A percentile compares a stretch with the other conserved stretches of the same genome.
phyloP scores from a whole-genome alignment of 2,113 vertebrate genomes.

The Uria lomvia region DNA sequence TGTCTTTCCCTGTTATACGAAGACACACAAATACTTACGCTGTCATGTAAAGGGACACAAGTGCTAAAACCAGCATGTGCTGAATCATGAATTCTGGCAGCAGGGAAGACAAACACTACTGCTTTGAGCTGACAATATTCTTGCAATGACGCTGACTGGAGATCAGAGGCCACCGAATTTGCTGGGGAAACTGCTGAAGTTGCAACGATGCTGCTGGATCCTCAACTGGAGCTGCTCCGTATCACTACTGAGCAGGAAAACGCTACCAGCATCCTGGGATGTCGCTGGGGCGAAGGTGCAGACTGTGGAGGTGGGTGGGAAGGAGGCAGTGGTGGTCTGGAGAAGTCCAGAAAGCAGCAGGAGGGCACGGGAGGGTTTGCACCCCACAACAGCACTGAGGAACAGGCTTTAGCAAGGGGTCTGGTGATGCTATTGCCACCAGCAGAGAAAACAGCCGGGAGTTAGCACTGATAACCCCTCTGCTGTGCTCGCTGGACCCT shows the following conservation, averaged over 20 bases:
- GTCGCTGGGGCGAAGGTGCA: neutral
- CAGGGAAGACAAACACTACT: neutral
- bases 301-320: neutral
- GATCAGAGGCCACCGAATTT: rapidly evolving
- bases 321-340: neutral
- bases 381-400: neutral
- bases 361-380: neutral
- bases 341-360: neutral
- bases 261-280: neutral
- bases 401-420: neutral
- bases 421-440: neutral
- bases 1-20: neutral
- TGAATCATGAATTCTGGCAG: neutral
- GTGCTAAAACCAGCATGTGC: neutral
- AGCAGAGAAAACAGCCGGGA: neutral
- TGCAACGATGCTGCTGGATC: neutral
- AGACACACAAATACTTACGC: neutral
- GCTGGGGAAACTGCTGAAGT: neutral
- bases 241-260: neutral
- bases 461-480: neutral
- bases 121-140: neutral
- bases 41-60: neutral
- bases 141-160: neutral
- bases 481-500: neutral
- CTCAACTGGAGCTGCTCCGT: neutral